Percentiles rank a stretch among this genome's conserved stretches.
phyloP scores from a whole-genome alignment of 2,888 invertebrate species.

The Caenorhabditis parvicauda region DNA sequence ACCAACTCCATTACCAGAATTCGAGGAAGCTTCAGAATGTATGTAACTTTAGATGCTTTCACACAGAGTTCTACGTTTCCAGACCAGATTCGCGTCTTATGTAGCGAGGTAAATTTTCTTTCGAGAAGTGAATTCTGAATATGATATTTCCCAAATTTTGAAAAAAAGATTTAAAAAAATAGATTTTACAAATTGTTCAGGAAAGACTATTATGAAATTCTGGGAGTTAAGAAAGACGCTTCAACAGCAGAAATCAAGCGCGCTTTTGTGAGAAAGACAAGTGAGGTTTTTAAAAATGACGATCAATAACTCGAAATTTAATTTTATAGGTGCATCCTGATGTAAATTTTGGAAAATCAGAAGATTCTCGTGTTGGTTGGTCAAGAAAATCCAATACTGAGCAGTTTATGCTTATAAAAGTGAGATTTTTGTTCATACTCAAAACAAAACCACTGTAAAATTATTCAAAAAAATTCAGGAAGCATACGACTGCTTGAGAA shows the following conservation, averaged over 20 bases:
- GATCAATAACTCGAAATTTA: neutral
- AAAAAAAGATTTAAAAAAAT: neutral
- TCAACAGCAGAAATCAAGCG: conserved; percentile 12
- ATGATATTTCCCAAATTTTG: too few species aligned
- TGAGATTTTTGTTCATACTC: too few species aligned
- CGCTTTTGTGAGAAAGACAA: conserved; percentile 25
- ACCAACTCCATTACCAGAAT: too few species aligned
- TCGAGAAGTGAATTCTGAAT: too few species aligned
- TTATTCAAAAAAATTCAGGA: too few species aligned
- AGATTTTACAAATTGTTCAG: neutral
- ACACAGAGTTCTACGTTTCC: conserved; percentile 4
- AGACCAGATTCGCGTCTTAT: conserved; percentile 17
- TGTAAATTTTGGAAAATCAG: conserved; percentile 4
- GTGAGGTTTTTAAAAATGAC: conserved; percentile 4
- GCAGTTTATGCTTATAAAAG: conserved; percentile 29
- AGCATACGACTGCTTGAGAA: conserved; percentile 24
- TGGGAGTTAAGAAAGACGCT: conserved; percentile 19
- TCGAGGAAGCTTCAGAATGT: too few species aligned
- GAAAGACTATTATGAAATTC: conserved; percentile 26
- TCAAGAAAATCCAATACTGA: conserved; percentile 18
- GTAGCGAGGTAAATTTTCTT: conserved; percentile 4
- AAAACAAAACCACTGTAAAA: too few species aligned
- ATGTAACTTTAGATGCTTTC: neutral
- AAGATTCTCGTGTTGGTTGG: conserved; percentile 24
- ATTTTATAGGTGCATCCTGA: conserved; percentile 23